phyloP scores from a whole-genome alignment of 2,888 invertebrate genomes.

The Athalia rosae region DNA sequence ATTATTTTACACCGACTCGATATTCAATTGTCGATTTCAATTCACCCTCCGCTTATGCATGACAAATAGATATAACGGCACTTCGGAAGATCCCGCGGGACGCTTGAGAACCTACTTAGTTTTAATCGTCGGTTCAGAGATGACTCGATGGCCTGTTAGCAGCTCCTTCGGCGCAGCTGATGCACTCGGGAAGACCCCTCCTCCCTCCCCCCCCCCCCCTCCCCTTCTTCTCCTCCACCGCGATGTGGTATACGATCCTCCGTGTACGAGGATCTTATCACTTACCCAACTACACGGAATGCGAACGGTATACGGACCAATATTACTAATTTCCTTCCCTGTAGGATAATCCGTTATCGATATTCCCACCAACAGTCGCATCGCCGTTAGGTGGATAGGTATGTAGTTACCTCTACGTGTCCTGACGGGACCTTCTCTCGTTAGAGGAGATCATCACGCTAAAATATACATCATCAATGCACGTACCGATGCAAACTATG shows the following conservation, averaged over 20 bases:
- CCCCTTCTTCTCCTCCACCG: too few species aligned
- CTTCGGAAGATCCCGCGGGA: background rate
- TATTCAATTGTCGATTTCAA: background rate
- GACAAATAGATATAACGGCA: background rate
- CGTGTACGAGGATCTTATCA: constrained; percentile 16
- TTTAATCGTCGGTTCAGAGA: constrained; percentile 25
- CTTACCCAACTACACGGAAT: background rate
- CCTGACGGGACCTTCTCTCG: too few species aligned
- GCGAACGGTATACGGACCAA: constrained; percentile 11
- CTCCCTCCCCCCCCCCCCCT: too few species aligned
- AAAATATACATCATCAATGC: too few species aligned
- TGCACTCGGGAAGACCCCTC: constrained; percentile 23
- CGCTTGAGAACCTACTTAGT: background rate
- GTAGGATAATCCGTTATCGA: constrained; percentile 25
- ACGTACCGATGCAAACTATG: too few species aligned
- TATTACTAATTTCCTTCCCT: constrained; percentile 31
- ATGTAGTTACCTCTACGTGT: too few species aligned
- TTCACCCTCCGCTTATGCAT: background rate
- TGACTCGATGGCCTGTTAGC: constrained; percentile 24
- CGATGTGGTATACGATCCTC: background rate
- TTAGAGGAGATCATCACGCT: too few species aligned
- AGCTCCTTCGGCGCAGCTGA: constrained; percentile 26
- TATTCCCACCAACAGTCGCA: background rate
- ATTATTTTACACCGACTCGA: too few species aligned
- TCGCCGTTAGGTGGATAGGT: too few species aligned